These are phyloP conservation scores for Phymatocera aterrima DNA, from an alignment of 2,888 invertebrate genomes.

Conservation along the genomic window DNA sequence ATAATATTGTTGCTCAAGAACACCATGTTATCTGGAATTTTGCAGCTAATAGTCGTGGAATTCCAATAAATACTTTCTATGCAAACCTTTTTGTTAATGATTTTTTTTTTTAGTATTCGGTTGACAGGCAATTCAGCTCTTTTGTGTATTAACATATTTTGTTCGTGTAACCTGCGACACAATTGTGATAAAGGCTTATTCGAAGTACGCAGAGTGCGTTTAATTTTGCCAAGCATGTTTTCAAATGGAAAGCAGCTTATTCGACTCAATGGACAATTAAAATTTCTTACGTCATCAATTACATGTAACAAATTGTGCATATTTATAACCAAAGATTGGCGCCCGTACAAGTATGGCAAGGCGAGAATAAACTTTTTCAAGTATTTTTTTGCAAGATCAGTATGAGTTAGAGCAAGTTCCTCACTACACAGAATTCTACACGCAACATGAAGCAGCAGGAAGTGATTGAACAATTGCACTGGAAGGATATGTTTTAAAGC, in stretches of 20 bases:
- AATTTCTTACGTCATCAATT: neutral
- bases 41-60: slow-evolving; percentile 3
- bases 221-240: slow-evolving; percentile 3
- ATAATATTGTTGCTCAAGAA: neutral
- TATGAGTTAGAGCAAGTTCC: slow-evolving; percentile 44
- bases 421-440: slow-evolving; percentile 26
- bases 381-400: slow-evolving; percentile 50
- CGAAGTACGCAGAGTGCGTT: neutral
- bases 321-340: neutral
- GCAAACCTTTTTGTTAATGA: neutral
- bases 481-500: slow-evolving; percentile 22
- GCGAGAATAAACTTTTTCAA: slow-evolving; percentile 3
- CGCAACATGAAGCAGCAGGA: slow-evolving; percentile 37
- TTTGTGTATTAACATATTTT: neutral
- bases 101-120: neutral
- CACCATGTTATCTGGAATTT: slow-evolving; percentile 3
- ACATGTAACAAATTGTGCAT: slow-evolving; percentile 12
- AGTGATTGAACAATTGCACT: slow-evolving; percentile 30
- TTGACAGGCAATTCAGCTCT: neutral
- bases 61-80: slow-evolving; percentile 3
- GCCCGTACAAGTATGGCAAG: neutral
- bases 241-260: slow-evolving; percentile 2
- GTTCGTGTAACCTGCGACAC: neutral
- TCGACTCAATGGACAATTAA: slow-evolving; percentile 6
- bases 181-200: neutral